These are phyloP conservation scores for Oreohelix idahoensis DNA, from an alignment of 1,140 invertebrate genomes.

Conservation along the genomic window DNA sequence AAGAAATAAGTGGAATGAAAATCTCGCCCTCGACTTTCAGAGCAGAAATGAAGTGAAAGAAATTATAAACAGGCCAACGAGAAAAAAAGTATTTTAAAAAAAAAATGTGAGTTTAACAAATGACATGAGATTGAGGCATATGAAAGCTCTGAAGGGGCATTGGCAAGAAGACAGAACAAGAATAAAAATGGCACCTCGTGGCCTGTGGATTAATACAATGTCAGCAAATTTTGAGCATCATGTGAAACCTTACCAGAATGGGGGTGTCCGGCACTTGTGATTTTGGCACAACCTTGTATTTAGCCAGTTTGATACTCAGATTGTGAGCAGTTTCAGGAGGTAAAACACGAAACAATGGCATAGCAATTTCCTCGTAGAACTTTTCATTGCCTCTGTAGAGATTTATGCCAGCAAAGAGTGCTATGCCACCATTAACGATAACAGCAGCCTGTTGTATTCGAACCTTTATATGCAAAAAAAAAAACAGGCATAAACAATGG, in stretches of 20 bases:
- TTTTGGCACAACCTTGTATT: slow-evolving; percentile 82
- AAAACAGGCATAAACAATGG: not conserved
- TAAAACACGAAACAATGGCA: slow-evolving; percentile 80
- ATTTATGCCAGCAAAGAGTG: slow-evolving; percentile 74
- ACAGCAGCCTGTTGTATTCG: slow-evolving; percentile 74
- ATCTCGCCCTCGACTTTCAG: no score
- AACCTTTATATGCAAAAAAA: slow-evolving; percentile 74
- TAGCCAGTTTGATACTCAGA: slow-evolving; percentile 81
- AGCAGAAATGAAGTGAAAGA: no score
- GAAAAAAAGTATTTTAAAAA: no score
- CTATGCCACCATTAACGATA: slow-evolving; percentile 77
- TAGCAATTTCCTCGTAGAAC: slow-evolving; percentile 82
- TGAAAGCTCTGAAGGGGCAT: no score
- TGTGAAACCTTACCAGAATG: slow-evolving; percentile 55
- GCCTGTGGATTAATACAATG: no score
- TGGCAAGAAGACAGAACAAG: no score
- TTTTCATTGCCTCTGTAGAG: slow-evolving; percentile 78
- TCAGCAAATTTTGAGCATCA: no score
- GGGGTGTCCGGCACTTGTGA: slow-evolving; percentile 58
- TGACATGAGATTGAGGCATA: no score
- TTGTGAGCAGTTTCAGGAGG: slow-evolving; percentile 87
- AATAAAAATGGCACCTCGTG: no score
- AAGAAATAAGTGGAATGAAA: no score
- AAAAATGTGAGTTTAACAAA: no score
- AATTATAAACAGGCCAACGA: no score